phyloP scores from a whole-genome alignment of 2,888 invertebrate genomes.

The Siphlonurus alternatus region DNA sequence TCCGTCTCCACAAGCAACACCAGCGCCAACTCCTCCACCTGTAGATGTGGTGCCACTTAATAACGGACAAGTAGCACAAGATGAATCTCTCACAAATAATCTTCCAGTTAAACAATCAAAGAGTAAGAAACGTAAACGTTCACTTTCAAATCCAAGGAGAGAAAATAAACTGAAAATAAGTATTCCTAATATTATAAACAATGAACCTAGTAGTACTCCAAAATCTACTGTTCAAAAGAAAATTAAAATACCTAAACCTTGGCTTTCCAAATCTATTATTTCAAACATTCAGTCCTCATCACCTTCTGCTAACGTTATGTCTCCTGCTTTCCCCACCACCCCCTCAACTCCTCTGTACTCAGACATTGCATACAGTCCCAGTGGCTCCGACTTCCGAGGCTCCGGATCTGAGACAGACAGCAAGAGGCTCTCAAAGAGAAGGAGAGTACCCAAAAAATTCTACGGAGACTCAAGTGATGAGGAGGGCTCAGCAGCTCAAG shows the following conservation, averaged over 20 bases:
- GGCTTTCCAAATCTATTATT: no score
- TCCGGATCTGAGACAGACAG: conserved; percentile 37
- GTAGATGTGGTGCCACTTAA: neutral
- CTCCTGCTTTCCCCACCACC: neutral
- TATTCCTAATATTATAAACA: neutral
- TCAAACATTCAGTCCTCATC: no score
- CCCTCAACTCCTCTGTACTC: neutral
- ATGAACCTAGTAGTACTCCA: neutral
- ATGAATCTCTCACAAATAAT: neutral
- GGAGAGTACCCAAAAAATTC: conserved; percentile 68
- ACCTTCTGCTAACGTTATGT: neutral
- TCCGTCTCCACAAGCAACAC: neutral
- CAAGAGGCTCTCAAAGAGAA: conserved; percentile 54
- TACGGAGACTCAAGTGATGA: conserved; percentile 80
- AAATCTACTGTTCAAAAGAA: neutral
- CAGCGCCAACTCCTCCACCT: neutral
- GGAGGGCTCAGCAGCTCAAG: conserved; percentile 32
- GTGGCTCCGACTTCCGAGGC: neutral
- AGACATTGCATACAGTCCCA: neutral
- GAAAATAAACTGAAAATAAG: neutral
- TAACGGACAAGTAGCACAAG: neutral
- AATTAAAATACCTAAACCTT: neutral
- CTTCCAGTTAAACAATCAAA: neutral
- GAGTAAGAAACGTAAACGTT: neutral
- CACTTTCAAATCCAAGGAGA: neutral